phyloP scores from a whole-genome alignment of 2,797 vertebrate species.

The Manis crassicaudata region DNA sequence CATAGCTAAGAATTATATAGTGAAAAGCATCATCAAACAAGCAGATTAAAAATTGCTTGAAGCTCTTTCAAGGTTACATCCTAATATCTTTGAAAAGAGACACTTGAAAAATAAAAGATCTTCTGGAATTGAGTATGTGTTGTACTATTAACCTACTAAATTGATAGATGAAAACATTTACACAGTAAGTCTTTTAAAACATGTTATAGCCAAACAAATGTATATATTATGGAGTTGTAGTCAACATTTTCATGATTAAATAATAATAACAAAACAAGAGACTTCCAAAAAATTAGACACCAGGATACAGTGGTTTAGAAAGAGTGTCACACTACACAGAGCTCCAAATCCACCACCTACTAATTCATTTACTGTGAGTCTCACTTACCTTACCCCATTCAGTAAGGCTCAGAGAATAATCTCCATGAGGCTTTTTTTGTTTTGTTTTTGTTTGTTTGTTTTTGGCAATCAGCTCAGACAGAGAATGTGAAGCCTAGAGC shows the following conservation, averaged over 20 bases:
- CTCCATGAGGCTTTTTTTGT: neutral
- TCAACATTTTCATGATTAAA: slow-evolving; percentile 1
- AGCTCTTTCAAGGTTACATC: slow-evolving; percentile 20
- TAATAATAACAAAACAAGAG: neutral
- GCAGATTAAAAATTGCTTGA: slow-evolving; percentile 38
- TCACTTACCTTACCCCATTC: neutral
- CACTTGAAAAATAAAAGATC: neutral
- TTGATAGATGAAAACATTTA: neutral
- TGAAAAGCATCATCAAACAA: slow-evolving; percentile 29
- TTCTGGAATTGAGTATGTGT: slow-evolving; percentile 13
- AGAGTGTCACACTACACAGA: neutral
- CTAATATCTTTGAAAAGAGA: slow-evolving; percentile 14
- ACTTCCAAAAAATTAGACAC: neutral
- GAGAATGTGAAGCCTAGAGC: neutral
- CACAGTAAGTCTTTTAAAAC: neutral
- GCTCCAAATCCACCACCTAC: neutral
- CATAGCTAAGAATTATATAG: neutral
- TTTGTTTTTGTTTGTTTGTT: no score
- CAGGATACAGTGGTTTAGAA: neutral
- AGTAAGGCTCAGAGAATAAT: neutral
- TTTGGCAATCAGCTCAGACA: neutral
- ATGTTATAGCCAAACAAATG: neutral
- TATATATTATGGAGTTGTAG: neutral
- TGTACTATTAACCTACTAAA: slow-evolving; percentile 5
- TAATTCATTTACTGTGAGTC: neutral